Conservation (phyloP, 2,888 invertebrate genomes). For the Tetropium fuscum region DNA sequence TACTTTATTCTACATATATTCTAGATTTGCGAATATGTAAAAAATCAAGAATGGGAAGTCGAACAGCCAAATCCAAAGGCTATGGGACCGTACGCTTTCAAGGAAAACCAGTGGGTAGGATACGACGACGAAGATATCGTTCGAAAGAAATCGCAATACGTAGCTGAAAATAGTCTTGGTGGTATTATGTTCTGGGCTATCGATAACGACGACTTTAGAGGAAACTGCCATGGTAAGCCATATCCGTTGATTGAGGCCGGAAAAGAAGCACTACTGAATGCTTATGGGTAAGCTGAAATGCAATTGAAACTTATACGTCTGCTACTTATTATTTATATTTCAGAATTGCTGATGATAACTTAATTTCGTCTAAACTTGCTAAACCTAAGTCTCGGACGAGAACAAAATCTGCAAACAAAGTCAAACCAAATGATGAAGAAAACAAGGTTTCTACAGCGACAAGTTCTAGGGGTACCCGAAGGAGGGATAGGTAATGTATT, state of each 20-base stretch:
- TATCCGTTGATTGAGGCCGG: slow-evolving; percentile 94
- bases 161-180: slow-evolving; percentile 85
- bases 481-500: slow-evolving; percentile 49
- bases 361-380: slow-evolving; percentile 59
- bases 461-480: slow-evolving; percentile 36
- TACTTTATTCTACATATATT: too few relatives aligned
- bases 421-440: slow-evolving; percentile 42
- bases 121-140: slow-evolving; percentile 91
- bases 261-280: slow-evolving; percentile 81
- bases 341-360: slow-evolving; percentile 61
- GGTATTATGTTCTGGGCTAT: slow-evolving; percentile 96
- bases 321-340: slow-evolving; percentile 24
- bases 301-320: background rate
- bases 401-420: slow-evolving; percentile 47
- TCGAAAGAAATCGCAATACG: slow-evolving; percentile 85
- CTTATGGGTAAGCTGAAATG: slow-evolving; percentile 71
- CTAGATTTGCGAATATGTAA: slow-evolving; percentile 87
- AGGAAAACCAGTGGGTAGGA: slow-evolving; percentile 93
- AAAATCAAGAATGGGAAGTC: slow-evolving; percentile 84
- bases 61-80: slow-evolving; percentile 83
- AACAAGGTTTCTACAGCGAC: slow-evolving; percentile 44
- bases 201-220: slow-evolving; percentile 95
- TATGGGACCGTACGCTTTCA: slow-evolving; percentile 91
- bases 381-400: slow-evolving; percentile 57
- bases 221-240: slow-evolving; percentile 86